These are phyloP conservation scores for Sebastes paucispinis DNA, from an alignment of 2,797 vertebrate species.

Conservation along the genomic window DNA sequence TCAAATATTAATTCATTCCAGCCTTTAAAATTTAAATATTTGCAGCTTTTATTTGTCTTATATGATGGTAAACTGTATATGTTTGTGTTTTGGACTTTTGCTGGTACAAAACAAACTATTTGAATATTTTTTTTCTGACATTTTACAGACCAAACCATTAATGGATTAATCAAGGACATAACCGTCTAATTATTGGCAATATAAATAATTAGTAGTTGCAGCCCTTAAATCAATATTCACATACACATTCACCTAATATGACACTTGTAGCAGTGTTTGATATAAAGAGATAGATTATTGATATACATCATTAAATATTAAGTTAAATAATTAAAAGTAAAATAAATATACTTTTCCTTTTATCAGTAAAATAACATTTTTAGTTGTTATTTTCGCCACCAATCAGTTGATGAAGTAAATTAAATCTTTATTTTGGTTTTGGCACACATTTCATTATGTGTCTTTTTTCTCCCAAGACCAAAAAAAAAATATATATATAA, in stretches of 20 bases:
- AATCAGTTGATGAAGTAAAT: not conserved
- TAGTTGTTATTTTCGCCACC: not conserved
- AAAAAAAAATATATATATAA: too few species aligned
- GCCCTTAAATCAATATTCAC: not conserved
- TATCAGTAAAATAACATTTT: not conserved
- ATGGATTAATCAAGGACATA: too few species aligned
- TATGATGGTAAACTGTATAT: not conserved
- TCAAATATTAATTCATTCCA: not conserved
- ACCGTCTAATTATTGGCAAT: too few species aligned
- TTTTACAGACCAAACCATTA: not conserved
- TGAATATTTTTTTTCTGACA: too few species aligned
- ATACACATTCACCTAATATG: not conserved
- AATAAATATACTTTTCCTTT: not conserved
- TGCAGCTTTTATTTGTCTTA: not conserved
- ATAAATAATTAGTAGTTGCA: not conserved
- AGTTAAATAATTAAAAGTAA: not conserved
- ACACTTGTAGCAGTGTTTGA: not conserved
- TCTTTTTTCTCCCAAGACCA: not conserved
- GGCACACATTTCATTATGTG: not conserved
- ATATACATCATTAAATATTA: not conserved
- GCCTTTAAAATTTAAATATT: not conserved
- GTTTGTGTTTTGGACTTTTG: not conserved
- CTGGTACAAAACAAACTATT: not conserved
- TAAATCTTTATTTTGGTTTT: not conserved
- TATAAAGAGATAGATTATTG: too few species aligned